Evolutionary conservation across 2,113 vertebrate species (phyloP).

Genomic region (Prunella fulvescens): DNA sequence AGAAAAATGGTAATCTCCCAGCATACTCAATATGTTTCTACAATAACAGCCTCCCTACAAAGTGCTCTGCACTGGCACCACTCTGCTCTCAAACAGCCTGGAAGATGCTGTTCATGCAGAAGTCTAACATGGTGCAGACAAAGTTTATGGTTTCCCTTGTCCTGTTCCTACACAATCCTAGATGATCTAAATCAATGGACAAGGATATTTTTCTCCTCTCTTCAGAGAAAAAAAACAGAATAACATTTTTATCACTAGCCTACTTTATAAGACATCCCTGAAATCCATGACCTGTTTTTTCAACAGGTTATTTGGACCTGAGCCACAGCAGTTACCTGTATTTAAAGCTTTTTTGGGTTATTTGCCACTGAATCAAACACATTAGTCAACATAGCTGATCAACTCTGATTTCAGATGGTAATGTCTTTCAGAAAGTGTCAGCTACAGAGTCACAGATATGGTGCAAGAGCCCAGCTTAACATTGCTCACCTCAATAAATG

Average conservation of each 20-base stretch:
- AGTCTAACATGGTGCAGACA: background rate
- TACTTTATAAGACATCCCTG: background rate
- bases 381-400: background rate
- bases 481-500: background rate
- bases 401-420: background rate
- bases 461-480: background rate
- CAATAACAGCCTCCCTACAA: background rate
- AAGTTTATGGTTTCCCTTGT: background rate
- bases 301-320: background rate
- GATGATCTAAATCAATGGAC: background rate
- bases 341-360: background rate
- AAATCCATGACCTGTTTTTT: background rate
- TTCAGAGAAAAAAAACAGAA: background rate
- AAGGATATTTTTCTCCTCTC: background rate
- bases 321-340: background rate
- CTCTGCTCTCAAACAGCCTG: background rate
- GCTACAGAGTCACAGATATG: accelerated
- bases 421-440: background rate
- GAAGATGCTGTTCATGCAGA: background rate
- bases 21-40: background rate
- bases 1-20: background rate
- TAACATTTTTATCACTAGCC: background rate
- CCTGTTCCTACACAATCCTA: background rate
- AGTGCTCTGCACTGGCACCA: background rate
- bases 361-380: background rate